phyloP scores from a whole-genome alignment of 2,888 invertebrate genomes.

The Synanthedon formicaeformis region DNA sequence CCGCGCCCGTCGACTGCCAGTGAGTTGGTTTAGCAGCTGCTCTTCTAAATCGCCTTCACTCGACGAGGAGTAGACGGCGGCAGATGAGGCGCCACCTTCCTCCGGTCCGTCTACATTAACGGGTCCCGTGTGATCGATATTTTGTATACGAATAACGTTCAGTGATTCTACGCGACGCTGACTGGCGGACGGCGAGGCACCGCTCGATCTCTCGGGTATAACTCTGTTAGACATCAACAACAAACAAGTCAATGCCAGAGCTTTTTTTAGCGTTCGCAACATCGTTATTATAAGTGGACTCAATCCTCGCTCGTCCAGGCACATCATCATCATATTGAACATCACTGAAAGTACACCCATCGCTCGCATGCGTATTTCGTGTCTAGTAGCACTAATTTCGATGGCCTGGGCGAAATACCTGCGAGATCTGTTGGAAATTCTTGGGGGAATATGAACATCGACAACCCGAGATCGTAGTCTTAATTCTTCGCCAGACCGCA shows the following conservation, averaged over 20 bases:
- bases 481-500: constrained; percentile 45
- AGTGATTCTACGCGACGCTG: constrained; percentile 34
- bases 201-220: constrained; percentile 20
- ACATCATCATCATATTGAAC: constrained; percentile 69
- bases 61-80: neutral
- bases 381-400: constrained; percentile 54
- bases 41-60: neutral
- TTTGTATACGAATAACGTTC: constrained; percentile 51
- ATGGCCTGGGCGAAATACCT: constrained; percentile 42
- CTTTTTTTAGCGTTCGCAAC: constrained; percentile 56
- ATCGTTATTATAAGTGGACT: constrained; percentile 57
- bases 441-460: constrained; percentile 26
- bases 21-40: neutral
- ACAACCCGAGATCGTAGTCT: constrained; percentile 36
- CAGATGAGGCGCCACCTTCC: constrained; percentile 24
- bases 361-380: constrained; percentile 61
- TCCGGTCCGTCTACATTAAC: constrained; percentile 52
- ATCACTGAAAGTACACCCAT: constrained; percentile 63
- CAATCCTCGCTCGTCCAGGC: constrained; percentile 55
- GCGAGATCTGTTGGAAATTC: constrained; percentile 30
- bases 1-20: neutral
- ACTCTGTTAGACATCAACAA: constrained; percentile 58
- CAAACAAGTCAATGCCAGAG: constrained; percentile 56
- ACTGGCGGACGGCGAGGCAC: constrained; percentile 19
- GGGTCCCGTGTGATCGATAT: constrained; percentile 49